phyloP scores from a whole-genome alignment of 1,140 invertebrate species.

The Geopemphigus sp. region DNA sequence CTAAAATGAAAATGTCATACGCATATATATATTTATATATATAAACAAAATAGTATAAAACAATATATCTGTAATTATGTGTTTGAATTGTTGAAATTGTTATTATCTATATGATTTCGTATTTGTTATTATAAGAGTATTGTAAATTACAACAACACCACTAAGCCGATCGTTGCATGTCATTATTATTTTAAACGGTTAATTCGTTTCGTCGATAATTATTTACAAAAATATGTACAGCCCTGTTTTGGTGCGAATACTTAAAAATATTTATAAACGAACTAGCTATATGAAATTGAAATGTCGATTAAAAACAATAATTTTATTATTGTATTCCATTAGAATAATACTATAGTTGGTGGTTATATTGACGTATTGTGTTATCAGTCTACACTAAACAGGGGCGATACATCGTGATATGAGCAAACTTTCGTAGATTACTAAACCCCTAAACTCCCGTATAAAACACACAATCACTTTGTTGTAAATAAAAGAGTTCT shows the following conservation, averaged over 20 bases:
- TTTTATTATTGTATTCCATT: slow-evolving; percentile 26
- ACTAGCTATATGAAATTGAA: neutral
- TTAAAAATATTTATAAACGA: slow-evolving; percentile 12
- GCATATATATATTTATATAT: too few relatives aligned
- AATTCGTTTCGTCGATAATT: neutral
- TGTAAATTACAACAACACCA: neutral
- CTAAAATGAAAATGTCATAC: neutral
- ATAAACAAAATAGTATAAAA: too few relatives aligned
- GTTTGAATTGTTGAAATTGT: neutral
- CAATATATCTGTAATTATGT: neutral
- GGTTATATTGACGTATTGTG: neutral
- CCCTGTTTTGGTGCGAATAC: slow-evolving; percentile 11
- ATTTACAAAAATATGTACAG: neutral
- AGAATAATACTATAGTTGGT: neutral
- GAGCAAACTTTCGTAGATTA: too few relatives aligned
- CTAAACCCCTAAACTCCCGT: too few relatives aligned
- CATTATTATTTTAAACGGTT: neutral
- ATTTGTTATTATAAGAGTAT: slow-evolving; percentile 18
- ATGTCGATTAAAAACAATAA: neutral
- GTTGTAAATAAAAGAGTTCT: too few relatives aligned
- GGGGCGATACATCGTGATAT: neutral
- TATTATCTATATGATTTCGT: neutral
- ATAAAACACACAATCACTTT: too few relatives aligned
- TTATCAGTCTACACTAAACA: neutral
- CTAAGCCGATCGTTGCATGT: neutral